Evolutionary conservation across 2,113 vertebrate species (phyloP).

Genomic region (Chaetodon trifascialis): DNA sequence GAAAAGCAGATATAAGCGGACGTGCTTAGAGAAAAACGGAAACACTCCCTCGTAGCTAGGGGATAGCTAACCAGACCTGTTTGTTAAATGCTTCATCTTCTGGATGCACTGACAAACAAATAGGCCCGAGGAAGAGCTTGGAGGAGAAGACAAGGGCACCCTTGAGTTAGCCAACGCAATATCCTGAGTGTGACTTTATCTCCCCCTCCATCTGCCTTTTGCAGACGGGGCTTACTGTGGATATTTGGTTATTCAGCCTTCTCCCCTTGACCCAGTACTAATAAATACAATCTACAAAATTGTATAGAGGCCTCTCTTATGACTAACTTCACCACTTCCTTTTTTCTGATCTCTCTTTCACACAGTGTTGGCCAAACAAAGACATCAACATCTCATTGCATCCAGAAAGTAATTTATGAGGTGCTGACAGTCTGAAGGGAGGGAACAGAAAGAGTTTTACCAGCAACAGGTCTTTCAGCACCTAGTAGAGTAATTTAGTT

Average conservation of each 20-base stretch:
- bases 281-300: slow-evolving; percentile 61
- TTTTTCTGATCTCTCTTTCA: slow-evolving; percentile 54
- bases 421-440: slow-evolving; percentile 85
- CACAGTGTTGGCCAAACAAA: slow-evolving; percentile 75
- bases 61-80: slow-evolving; percentile 28
- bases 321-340: slow-evolving; percentile 43
- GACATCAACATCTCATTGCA: slow-evolving; percentile 70
- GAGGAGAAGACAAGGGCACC: slow-evolving; percentile 51
- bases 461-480: slow-evolving; percentile 80
- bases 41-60: neutral
- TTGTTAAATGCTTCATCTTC: slow-evolving; percentile 51
- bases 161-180: slow-evolving; percentile 61
- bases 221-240: slow-evolving; percentile 54
- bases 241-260: slow-evolving; percentile 68
- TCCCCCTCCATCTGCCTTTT: slow-evolving; percentile 56
- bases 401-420: slow-evolving; percentile 83
- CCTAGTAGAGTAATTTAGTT: slow-evolving; percentile 59
- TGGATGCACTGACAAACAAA: slow-evolving; percentile 45
- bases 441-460: slow-evolving; percentile 80
- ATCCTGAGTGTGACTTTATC: slow-evolving; percentile 73
- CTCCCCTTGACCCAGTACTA: slow-evolving; percentile 65
- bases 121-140: slow-evolving; percentile 30
- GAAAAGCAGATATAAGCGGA: neutral
- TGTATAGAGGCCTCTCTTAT: slow-evolving; percentile 29
- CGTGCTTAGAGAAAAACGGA: neutral